These are phyloP conservation scores for Anastatus disparis DNA, from an alignment of 1,140 invertebrate genomes.

Conservation along the genomic window DNA sequence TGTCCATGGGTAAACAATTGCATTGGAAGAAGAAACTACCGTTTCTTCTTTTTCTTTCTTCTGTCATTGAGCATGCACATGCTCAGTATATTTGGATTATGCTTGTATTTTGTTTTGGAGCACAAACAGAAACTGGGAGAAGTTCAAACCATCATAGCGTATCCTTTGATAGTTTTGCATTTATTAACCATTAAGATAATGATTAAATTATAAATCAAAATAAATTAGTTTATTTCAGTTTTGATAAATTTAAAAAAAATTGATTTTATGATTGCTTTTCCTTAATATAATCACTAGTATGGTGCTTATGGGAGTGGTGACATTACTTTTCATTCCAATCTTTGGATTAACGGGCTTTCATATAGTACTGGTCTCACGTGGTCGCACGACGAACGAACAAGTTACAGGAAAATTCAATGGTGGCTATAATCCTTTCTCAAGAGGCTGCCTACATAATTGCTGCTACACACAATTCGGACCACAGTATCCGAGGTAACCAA, in stretches of 20 bases:
- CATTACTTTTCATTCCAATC: constrained; percentile 93
- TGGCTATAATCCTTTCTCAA: constrained; percentile 96
- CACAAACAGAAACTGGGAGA: constrained; percentile 84
- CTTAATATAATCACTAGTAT: constrained; percentile 73
- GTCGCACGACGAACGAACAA: constrained; percentile 99
- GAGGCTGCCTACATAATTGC: constrained; percentile 93
- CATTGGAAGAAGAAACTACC: constrained; percentile 97
- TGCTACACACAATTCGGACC: constrained; percentile 95
- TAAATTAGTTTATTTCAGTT: no score
- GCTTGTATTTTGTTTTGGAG: constrained; percentile 90
- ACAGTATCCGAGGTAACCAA: constrained; percentile 92
- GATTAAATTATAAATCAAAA: no score
- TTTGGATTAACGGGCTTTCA: constrained; percentile 98
- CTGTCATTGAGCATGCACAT: constrained; percentile 96
- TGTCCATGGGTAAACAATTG: constrained; percentile 99
- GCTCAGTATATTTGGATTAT: constrained; percentile 94
- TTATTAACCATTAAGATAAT: no score
- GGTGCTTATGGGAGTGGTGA: constrained; percentile 91
- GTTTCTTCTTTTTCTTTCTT: constrained; percentile 98
- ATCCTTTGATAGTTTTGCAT: constrained; percentile 73
- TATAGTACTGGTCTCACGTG: constrained; percentile 93
- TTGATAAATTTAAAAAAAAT: no score
- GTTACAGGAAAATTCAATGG: constrained; percentile 98
- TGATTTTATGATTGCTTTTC: no score
- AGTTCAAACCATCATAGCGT: constrained; percentile 88